Conservation (phyloP, 2,113 vertebrate genomes). For the Zootoca vivipara region DNA sequence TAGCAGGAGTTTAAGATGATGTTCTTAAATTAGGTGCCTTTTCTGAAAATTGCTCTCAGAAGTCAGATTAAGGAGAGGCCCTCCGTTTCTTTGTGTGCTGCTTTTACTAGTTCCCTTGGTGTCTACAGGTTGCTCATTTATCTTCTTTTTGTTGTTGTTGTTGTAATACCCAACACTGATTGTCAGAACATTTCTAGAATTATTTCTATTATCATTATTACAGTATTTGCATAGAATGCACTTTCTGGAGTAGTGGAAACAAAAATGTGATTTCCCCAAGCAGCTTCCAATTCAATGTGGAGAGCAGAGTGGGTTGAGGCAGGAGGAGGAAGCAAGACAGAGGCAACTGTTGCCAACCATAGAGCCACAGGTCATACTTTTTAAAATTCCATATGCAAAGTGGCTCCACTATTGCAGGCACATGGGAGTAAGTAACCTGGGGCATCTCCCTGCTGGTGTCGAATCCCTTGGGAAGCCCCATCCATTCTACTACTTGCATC, state of each 20-base stretch:
- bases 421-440: background rate
- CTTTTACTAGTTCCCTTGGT: background rate
- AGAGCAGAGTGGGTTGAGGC: background rate
- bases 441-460: no score
- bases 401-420: no score
- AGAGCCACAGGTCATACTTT: background rate
- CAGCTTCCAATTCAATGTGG: background rate
- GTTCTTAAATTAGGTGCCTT: background rate
- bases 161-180: background rate
- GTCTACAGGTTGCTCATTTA: background rate
- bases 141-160: background rate
- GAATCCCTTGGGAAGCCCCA: background rate
- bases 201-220: background rate
- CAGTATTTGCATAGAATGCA: background rate
- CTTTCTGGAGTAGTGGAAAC: background rate
- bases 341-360: background rate
- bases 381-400: no score
- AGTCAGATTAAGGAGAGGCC: background rate
- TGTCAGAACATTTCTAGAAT: no score
- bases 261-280: background rate
- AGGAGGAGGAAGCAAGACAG: background rate
- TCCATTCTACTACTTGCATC: background rate
- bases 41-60: background rate
- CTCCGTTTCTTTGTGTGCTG: background rate
- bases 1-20: background rate